Percentiles rank a stretch among this genome's conserved stretches.
Evolutionary conservation across 2,888 invertebrate species (phyloP).

Genomic region (Chalcosyrphus nemorum): DNA sequence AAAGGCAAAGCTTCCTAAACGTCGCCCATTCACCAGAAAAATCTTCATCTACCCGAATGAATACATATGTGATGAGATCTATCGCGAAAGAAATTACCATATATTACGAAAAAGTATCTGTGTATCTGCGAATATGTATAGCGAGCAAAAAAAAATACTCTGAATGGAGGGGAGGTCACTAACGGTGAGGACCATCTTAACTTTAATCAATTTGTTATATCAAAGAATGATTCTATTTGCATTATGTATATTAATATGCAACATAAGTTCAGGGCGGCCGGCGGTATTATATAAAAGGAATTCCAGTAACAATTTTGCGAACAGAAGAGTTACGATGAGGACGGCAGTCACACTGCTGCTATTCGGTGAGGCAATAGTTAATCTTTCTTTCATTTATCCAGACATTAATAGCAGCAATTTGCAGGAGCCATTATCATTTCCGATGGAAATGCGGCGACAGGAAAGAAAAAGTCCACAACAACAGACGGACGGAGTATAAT

Average conservation of each 20-base stretch:
- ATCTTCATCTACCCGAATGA: background rate
- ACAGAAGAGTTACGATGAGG: constrained; percentile 47
- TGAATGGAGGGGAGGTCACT: background rate
- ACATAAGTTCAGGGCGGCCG: background rate
- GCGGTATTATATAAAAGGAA: constrained; percentile 50
- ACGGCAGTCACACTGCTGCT: constrained; percentile 33
- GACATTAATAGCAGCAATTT: background rate
- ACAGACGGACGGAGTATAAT: constrained; percentile 10
- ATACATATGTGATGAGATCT: background rate
- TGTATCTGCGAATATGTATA: background rate
- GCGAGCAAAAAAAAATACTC: too few relatives aligned
- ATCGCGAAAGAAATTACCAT: constrained; percentile 17
- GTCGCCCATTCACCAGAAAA: background rate
- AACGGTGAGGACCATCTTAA: background rate
- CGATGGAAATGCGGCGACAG: background rate
- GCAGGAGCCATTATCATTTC: constrained; percentile 6
- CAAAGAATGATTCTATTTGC: constrained; percentile 13
- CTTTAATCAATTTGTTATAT: background rate
- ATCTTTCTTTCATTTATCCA: background rate
- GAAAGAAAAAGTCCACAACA: background rate
- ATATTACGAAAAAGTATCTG: background rate
- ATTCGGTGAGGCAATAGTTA: constrained; percentile 20
- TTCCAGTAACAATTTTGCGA: background rate
- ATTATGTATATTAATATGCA: constrained; percentile 12
- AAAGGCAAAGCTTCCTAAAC: background rate